Evolutionary conservation across 2,888 invertebrate genomes (phyloP), one percentile per base, ranked within the genome.

Genomic region (Agrochola lychnidis): DNA sequence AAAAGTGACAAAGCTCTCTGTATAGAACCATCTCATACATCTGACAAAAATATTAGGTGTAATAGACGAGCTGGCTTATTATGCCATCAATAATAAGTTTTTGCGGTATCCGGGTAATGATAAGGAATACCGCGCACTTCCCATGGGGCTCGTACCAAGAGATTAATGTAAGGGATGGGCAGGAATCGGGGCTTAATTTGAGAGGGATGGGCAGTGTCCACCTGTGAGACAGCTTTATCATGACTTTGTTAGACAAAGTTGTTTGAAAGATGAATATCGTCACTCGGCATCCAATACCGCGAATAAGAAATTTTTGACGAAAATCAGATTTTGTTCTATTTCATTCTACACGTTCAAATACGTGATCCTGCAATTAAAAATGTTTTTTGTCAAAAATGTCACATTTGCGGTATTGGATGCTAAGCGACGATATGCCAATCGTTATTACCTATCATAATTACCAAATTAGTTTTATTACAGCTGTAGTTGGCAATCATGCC

Each of bases 61-160:
- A 81, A 74, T 56, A 74, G 66, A 73, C 45, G 59, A 9, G n/a
- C 78, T 64, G 73, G 78, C 75, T 79, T 79, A 79, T 71, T 75
- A 70, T 69, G 57, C 63, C 79, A 87, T 78, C 76, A 86, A 82
- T 79, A 85, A 79, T 67, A 73, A 63, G 59, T 78, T 85, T 73
- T 73, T 82, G 57, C 42, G 36, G 73, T 61, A 73, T 66, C 57
- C 67, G 25, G 67, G 40, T 48, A 62, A 59, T 57, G 76, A 73
- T 67, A 80, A 67, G 57, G 48, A 80, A 63, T n/a, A 16, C 40
- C 62, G 14, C 36, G 40, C 10, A n/a, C 7, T 19, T 62, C 86
- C 73, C 83, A 45, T 59, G 70, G 61, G 86, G 7, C 56, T 64
- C 68, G 30, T 87, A 40, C 25, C 14, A 12, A 12, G 10, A 36